Evolutionary conservation across 1,140 invertebrate species (phyloP).

Genomic region (Neodiprion virginianus): DNA sequence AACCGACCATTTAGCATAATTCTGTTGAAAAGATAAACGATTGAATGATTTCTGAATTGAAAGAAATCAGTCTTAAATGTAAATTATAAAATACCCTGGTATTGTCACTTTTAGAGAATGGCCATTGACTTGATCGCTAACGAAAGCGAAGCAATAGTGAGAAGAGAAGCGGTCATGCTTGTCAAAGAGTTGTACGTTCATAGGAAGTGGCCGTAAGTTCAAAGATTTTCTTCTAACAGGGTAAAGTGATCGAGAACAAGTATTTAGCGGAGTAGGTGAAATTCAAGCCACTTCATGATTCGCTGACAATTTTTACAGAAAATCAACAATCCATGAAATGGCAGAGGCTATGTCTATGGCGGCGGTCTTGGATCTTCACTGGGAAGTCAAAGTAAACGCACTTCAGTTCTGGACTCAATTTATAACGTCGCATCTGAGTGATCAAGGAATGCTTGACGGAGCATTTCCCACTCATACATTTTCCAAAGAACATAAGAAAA

Average conservation of each 20-base stretch:
- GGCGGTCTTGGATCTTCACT: slow-evolving; percentile 74
- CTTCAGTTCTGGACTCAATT: slow-evolving; percentile 75
- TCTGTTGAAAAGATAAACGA: too few relatives aligned
- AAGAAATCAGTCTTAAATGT: slow-evolving; percentile 9
- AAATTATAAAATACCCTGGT: background rate
- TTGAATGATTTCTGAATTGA: background rate
- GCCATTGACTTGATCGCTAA: slow-evolving; percentile 67
- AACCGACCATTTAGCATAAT: slow-evolving; percentile 31
- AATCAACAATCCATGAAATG: slow-evolving; percentile 47
- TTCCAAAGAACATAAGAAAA: slow-evolving; percentile 78
- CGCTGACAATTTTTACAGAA: slow-evolving; percentile 34
- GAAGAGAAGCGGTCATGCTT: slow-evolving; percentile 72
- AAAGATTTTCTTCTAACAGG: slow-evolving; percentile 17
- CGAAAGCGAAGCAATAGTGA: slow-evolving; percentile 77
- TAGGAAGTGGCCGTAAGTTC: slow-evolving; percentile 65
- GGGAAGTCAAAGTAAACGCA: slow-evolving; percentile 78
- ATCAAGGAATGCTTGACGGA: slow-evolving; percentile 82
- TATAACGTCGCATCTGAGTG: slow-evolving; percentile 68
- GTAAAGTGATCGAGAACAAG: slow-evolving; percentile 4
- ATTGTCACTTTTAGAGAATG: slow-evolving; percentile 64
- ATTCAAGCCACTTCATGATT: background rate
- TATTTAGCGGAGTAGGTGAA: slow-evolving; percentile 5
- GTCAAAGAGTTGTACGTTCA: slow-evolving; percentile 72
- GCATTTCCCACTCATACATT: slow-evolving; percentile 79
- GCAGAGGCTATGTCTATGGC: slow-evolving; percentile 66